Percentiles rank a stretch among this genome's conserved stretches.
Conservation (phyloP, 2,113 vertebrate species). For the Forbesichthys papilliferus region DNA sequence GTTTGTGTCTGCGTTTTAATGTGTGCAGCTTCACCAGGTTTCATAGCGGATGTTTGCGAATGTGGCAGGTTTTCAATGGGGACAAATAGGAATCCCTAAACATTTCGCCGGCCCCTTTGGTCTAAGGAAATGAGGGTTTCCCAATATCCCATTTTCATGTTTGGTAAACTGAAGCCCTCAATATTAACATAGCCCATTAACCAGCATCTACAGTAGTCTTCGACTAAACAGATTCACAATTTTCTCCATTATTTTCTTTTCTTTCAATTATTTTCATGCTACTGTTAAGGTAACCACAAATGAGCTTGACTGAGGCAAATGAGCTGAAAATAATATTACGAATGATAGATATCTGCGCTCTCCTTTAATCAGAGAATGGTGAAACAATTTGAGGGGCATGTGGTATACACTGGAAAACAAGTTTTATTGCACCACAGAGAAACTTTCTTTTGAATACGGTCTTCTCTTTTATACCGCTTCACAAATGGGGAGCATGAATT, state of each 20-base stretch:
- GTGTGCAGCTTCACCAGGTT: constrained; percentile 11
- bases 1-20: constrained; percentile 26
- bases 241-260: constrained; percentile 64
- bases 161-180: constrained; percentile 53
- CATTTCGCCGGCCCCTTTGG: background rate
- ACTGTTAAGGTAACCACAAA: constrained; percentile 73
- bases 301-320: constrained; percentile 68
- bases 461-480: background rate
- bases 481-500: constrained; percentile 11
- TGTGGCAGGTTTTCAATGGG: constrained; percentile 10
- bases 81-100: constrained; percentile 45
- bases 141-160: constrained; percentile 53
- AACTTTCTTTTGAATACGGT: constrained; percentile 37
- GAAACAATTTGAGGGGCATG: constrained; percentile 24
- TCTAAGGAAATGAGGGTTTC: constrained; percentile 31
- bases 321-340: constrained; percentile 64
- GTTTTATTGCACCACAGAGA: constrained; percentile 3
- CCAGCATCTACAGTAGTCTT: constrained; percentile 52
- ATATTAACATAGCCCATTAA: constrained; percentile 71
- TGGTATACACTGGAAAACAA: background rate
- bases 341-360: constrained; percentile 55
- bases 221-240: constrained; percentile 63
- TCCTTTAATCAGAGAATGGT: constrained; percentile 50
- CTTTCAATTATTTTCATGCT: constrained; percentile 70
- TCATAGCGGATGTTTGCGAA: constrained; percentile 41